Base-by-base conservation (phyloP, 2,888 invertebrate species). In the Buathra laborator region DNA sequence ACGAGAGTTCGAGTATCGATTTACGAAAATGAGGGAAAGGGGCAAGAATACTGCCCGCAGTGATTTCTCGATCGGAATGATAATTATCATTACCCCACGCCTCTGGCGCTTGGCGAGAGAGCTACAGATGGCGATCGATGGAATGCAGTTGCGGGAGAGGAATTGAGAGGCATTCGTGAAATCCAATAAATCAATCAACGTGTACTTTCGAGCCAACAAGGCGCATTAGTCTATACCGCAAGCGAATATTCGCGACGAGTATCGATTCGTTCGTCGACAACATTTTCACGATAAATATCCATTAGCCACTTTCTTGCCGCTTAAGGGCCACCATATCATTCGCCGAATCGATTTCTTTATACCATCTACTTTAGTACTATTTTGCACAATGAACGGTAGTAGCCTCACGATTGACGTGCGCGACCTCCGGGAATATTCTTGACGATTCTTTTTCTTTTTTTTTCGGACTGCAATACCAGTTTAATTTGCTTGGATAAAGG, bases 101-200 rank as follows among this genome's bases (percentile, higher is more conserved):
- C 51, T 51, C 29, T 48, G 7, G 56, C 32, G n/a, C 44, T 56
- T 12, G 24, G 56, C n/a, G 14, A 7, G 29, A 68, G 56, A 7
- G 43, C 14, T 46, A 24, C 43, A 19, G 56, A 72, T 59, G 6
- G 72, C 24, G 51, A 9, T 7, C 70, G 32, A 59, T 56, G 19
- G 53, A 66, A 51, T 62, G 19, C 48, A 29, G 32, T 19, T 44
- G 75, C 37, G 64, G 66, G 48, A 37, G 37, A 12, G 29, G 64
- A 4, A 32, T 62, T 32, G 48, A 64, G 53, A 67, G 67, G 43
- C 53, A 56, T 67, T 76, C 53, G 44, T 43, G 53, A 76, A 76
- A 76, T 56, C 76, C 76, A 67, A 76, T 76, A 76, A 67, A 76
- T 76, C 76, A 67, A 76, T 76, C 76, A 67, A 24, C 43, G 48